Evolutionary conservation across 2,797 vertebrate species (phyloP).

Genomic region (Sebastiscus albofasciatus): DNA sequence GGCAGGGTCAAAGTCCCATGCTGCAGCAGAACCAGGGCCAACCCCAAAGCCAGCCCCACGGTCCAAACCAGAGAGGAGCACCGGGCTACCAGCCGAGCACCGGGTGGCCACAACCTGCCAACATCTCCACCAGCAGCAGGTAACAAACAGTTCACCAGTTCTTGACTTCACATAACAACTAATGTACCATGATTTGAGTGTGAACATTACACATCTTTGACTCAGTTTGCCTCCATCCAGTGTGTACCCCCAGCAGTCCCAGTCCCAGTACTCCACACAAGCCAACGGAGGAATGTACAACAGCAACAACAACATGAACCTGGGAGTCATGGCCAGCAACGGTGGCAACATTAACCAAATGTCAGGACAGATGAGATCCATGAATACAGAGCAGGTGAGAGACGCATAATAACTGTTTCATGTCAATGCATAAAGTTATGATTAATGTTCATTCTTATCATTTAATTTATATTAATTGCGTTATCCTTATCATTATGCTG

Average conservation of each 20-base stretch:
- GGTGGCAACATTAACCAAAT: constrained; percentile 86
- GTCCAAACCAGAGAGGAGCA: constrained; percentile 81
- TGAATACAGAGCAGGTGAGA: constrained; percentile 93
- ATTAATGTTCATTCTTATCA: not conserved
- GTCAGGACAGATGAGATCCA: constrained; percentile 89
- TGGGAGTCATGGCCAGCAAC: constrained; percentile 89
- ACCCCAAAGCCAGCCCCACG: constrained; percentile 48
- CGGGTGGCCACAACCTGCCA: constrained; percentile 91
- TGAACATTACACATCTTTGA: not conserved
- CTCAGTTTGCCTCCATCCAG: constrained; percentile 68
- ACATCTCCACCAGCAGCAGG: constrained; percentile 82
- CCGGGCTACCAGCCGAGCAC: constrained; percentile 88
- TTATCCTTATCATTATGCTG: not conserved
- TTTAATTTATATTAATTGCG: too few species aligned
- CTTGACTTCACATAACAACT: not conserved
- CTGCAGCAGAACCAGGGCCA: constrained; percentile 67
- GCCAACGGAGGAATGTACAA: constrained; percentile 90
- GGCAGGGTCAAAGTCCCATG: constrained; percentile 87
- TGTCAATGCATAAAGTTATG: not conserved
- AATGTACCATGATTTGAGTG: not conserved
- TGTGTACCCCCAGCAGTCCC: constrained; percentile 93
- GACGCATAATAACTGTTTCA: not conserved
- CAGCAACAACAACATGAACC: constrained; percentile 88
- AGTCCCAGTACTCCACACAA: constrained; percentile 83
- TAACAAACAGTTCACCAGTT: constrained; percentile 39